Base-by-base conservation (phyloP, 37 sponge, comb jelly and placozoan genomes). In the Eunapius fragilis region DNA sequence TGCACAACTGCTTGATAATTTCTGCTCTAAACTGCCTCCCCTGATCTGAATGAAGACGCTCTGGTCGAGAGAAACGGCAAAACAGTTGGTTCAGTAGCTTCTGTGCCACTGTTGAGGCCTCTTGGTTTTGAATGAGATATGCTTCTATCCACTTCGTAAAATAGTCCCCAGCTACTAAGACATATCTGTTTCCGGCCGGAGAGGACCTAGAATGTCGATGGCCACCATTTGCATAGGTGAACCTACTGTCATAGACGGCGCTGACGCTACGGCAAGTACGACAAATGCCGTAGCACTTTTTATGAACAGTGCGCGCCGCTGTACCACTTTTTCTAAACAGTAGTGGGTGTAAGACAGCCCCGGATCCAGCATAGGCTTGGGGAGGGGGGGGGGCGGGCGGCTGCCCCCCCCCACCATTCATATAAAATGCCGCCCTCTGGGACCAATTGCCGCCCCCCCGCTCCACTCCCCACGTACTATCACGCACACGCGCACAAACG, bases 81-180 rank as follows among this genome's bases (percentile, higher is more conserved):
- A 91, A 91, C 72, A 86, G 34, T 38, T 86, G 68, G 19, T 87
- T 31, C 22, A 37, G 35, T 37, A 88, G 67, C 50, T 50, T 77
- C 26, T 78, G 37, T 25, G 92, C 88, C 30, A 92, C 93, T 25
- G 86, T 84, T 11, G 26, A 32, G 2, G 89, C 89, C 47, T 88
- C 92, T 38, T 87, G 84, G 47, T 87, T 87, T n/a, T 85, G 87
- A 22, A 91, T 91, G 37, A 88, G 38, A 38, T 82, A 92, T 13
- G 84, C 91, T 78, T 87, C 87, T 35, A 79, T 79, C 92, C 84
- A 91, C 28, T 47, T n/a, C 11, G 92, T 87, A 69, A 87, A 87
- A 80, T 91, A 84, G 31, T 91, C 91, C 24, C 70, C 83, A 47
- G 70, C 88, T 2, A 87, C 85, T 49, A 91, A 71, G 5, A 83